Evolutionary conservation across 2,888 invertebrate species (phyloP).

Genomic region (Onchidella celtica): DNA sequence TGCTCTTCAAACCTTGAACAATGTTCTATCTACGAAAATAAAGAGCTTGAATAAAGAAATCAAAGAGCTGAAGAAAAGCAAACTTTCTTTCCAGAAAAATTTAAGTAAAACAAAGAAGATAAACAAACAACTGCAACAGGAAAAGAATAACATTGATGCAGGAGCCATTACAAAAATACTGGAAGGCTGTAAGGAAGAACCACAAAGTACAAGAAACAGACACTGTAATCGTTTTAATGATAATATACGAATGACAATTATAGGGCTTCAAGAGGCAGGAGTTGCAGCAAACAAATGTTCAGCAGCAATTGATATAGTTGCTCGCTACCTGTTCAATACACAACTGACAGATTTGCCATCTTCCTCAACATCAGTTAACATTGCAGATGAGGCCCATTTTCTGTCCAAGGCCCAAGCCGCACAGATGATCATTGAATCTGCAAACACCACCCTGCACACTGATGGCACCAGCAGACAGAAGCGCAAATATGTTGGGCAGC

Average conservation of each 20-base stretch:
- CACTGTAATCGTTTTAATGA: background rate
- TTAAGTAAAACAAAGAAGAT: background rate
- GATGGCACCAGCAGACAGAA: conserved; percentile 10
- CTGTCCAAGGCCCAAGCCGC: background rate
- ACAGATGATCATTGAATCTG: background rate
- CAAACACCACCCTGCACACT: background rate
- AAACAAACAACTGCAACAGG: background rate
- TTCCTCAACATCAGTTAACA: background rate
- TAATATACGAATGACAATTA: background rate
- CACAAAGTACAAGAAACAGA: too few species aligned
- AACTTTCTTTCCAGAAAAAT: background rate
- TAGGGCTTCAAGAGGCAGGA: background rate
- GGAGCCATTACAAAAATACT: too few species aligned
- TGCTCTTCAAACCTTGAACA: too few species aligned
- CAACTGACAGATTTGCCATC: background rate
- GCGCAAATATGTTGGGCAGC: background rate
- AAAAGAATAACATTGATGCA: background rate
- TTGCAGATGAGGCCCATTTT: background rate
- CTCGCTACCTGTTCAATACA: background rate
- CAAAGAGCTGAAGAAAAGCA: background rate
- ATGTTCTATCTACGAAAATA: too few species aligned
- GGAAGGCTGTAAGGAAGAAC: too few species aligned
- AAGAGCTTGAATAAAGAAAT: background rate
- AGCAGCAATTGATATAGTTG: background rate
- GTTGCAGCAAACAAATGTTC: background rate